These are phyloP conservation scores for Drosophila quinaria DNA, from an alignment of 2,888 invertebrate genomes.

Conservation along the genomic window DNA sequence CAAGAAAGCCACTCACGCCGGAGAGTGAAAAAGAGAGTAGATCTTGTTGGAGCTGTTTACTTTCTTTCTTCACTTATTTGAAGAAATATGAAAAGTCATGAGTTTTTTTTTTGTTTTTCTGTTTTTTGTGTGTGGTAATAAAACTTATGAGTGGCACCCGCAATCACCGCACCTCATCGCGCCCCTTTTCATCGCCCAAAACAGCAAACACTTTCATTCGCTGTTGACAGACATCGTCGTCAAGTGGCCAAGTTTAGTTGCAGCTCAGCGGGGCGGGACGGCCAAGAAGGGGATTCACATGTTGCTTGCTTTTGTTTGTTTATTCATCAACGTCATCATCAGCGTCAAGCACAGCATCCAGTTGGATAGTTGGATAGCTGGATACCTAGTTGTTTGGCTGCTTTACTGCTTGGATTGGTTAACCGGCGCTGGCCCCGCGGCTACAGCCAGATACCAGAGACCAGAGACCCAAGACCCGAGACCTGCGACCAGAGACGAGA, in stretches of 20 bases:
- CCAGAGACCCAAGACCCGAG: conserved; percentile 8
- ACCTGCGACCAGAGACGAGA: conserved; percentile 37
- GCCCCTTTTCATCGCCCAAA: conserved; percentile 61
- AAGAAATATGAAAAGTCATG: conserved; percentile 63
- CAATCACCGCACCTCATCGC: conserved; percentile 49
- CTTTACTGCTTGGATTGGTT: conserved; percentile 30
- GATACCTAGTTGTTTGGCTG: conserved; percentile 28
- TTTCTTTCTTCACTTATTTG: conserved; percentile 42
- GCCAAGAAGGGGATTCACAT: conserved; percentile 31
- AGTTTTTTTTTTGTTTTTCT: conserved; percentile 33
- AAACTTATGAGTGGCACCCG: conserved; percentile 79
- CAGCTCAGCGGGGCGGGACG: background rate
- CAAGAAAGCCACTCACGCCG: conserved; percentile 28
- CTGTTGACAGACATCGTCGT: conserved; percentile 77
- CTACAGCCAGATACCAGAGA: conserved; percentile 17
- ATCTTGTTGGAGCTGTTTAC: conserved; percentile 38
- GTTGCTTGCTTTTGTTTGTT: conserved; percentile 63
- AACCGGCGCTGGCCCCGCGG: conserved; percentile 57
- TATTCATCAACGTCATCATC: conserved; percentile 69
- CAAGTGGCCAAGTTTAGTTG: conserved; percentile 60
- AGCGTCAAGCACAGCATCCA: conserved; percentile 64
- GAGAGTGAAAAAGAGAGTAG: conserved; percentile 18
- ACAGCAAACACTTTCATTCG: conserved; percentile 75
- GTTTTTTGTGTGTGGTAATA: conserved; percentile 72
- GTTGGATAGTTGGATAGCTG: conserved; percentile 44